Percentiles rank a stretch among this genome's conserved stretches.
Conservation (phyloP, 2,113 vertebrate genomes). For the Galemys pyrenaicus region DNA sequence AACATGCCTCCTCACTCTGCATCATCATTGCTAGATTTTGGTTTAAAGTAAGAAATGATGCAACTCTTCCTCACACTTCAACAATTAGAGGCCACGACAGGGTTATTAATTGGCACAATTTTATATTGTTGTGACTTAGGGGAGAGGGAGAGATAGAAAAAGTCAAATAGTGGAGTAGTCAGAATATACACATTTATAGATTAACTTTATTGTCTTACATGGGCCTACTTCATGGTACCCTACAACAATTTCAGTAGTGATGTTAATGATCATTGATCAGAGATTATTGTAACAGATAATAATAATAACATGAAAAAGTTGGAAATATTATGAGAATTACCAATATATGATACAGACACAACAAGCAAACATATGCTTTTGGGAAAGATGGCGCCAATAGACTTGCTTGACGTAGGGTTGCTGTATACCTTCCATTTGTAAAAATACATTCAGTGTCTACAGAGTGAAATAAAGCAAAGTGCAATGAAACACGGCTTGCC, state of each 20-base stretch:
- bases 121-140: too few relatives aligned
- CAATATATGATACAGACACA: not conserved
- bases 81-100: not conserved
- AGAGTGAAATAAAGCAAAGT: not conserved
- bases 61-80: not conserved
- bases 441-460: not conserved
- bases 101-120: not conserved
- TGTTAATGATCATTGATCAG: not conserved
- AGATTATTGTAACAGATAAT: not conserved
- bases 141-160: not conserved
- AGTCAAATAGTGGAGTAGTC: too few relatives aligned
- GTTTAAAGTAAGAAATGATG: not conserved
- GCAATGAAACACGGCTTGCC: not conserved
- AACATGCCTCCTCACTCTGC: not conserved
- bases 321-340: not conserved
- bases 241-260: not conserved
- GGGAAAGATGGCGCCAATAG: not conserved
- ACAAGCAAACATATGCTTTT: not conserved
- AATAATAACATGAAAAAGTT: not conserved
- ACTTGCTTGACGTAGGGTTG: not conserved
- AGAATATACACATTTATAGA: not conserved
- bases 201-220: not conserved
- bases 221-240: not conserved
- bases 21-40: not conserved
- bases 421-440: not conserved